Evolutionary conservation across 2,797 vertebrate species (phyloP), one percentile per base, ranked within the genome.

Genomic region (Manis crassicaudata): DNA sequence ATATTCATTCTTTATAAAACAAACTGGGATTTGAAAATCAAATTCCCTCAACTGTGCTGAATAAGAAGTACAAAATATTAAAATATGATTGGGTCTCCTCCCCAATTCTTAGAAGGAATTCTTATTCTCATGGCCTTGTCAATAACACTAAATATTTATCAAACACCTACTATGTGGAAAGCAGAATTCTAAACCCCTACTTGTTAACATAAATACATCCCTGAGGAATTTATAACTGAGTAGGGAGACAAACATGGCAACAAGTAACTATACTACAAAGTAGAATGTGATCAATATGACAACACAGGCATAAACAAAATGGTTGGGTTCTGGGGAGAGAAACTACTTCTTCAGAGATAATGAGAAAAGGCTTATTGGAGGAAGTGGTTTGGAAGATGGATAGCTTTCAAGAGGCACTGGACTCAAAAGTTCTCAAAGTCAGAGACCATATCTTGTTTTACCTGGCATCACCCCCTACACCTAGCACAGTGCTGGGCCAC

Each of bases 281-380:
- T 68, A 50, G 84, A 95, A 94, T 43, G 70, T 87, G 95, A 94
- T 89, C 82, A 76, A 82, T 86, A 65, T 92, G 88, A 91, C 70
- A 83, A 94, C 60, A 92, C 29, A 95, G 46, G 86, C 58, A 92
- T 86, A 95, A 96, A 95, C 91, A 76, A 80, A 93, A 95, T 70
- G 76, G 65, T 96, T 89, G 32, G 70, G 86, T 86, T 95, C 35
- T 73, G 67, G 54, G 27, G 9, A 97, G 21, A 96, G n/a, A 96
- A 82, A 54, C 58, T 25, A 52, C 73, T 60, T 88, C 76, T 90
- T 92, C 14, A 95, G 82, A 92, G 85, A 79, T 79, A 85, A 92
- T 63, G 70, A 96, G 88, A 67, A 96, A 95, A 94, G 88, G 52
- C 90, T 90, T 82, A 96, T 62, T 12, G 35, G 87, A 95, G 89